Evolutionary conservation across 2,113 vertebrate species (phyloP).

Genomic region (Sceloporus undulatus): DNA sequence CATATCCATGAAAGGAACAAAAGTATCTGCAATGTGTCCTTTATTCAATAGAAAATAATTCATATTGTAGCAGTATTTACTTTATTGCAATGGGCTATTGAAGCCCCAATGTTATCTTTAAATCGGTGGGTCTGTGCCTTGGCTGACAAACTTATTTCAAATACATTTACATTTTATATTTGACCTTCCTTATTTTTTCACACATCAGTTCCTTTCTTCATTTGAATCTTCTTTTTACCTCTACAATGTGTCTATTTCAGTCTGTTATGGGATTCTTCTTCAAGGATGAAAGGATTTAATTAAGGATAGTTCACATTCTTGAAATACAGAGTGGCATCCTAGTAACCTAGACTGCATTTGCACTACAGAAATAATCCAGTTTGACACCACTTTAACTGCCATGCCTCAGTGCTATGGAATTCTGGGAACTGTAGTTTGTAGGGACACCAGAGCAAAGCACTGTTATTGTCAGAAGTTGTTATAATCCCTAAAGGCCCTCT

Average conservation of each 20-base stretch:
- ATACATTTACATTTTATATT: slow-evolving; percentile 23
- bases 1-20: slow-evolving; percentile 44
- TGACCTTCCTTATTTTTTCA: neutral
- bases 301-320: neutral
- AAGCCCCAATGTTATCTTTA: slow-evolving; percentile 29
- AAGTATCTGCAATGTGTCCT: slow-evolving; percentile 51
- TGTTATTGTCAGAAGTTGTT: neutral
- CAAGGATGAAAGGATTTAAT: neutral
- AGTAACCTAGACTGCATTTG: too few relatives aligned
- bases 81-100: slow-evolving; percentile 5
- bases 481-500: neutral
- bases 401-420: too few relatives aligned
- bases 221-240: slow-evolving; percentile 28
- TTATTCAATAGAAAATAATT: slow-evolving; percentile 49
- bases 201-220: neutral
- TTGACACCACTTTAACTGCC: too few relatives aligned
- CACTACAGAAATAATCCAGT: too few relatives aligned
- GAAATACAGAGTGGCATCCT: too few relatives aligned
- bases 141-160: slow-evolving; percentile 39
- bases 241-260: neutral
- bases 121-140: slow-evolving; percentile 28
- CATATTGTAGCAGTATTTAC: slow-evolving; percentile 47
- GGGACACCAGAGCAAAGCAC: too few relatives aligned
- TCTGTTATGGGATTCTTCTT: slow-evolving; percentile 31
- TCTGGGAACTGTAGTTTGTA: too few relatives aligned